Percentiles rank a stretch among this genome's conserved stretches.
Conservation (phyloP, 2,797 vertebrate genomes). For the Pampus argenteus region DNA sequence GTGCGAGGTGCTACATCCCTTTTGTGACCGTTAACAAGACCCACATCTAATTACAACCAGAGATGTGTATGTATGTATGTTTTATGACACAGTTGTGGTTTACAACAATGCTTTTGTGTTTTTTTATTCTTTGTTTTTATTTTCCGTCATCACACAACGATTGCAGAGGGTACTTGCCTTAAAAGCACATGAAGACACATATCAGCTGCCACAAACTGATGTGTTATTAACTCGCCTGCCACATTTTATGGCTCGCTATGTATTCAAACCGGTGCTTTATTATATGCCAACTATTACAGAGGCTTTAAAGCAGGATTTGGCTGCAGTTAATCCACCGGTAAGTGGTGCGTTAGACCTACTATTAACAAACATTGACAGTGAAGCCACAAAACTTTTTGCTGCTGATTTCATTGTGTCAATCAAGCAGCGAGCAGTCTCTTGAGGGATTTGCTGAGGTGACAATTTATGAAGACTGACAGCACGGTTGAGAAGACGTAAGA, state of each 20-base stretch:
- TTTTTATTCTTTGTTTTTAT: slow-evolving; percentile 22
- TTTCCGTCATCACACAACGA: slow-evolving; percentile 17
- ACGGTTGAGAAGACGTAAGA: slow-evolving; percentile 28
- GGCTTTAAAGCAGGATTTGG: slow-evolving; percentile 38
- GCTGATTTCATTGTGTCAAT: slow-evolving; percentile 59
- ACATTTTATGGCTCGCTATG: slow-evolving; percentile 42
- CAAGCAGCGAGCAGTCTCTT: slow-evolving; percentile 52
- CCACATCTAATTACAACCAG: slow-evolving; percentile 64
- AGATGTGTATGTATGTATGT: slow-evolving; percentile 34
- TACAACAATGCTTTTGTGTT: slow-evolving; percentile 2
- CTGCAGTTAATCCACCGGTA: slow-evolving; percentile 44
- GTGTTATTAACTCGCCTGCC: slow-evolving; percentile 32
- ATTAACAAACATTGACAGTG: slow-evolving; percentile 54
- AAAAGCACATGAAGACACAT: slow-evolving; percentile 6
- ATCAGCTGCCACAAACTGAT: slow-evolving; percentile 16
- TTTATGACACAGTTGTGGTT: slow-evolving; percentile 9
- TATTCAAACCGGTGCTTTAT: slow-evolving; percentile 32
- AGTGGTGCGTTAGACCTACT: slow-evolving; percentile 36
- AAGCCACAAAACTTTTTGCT: slow-evolving; percentile 44
- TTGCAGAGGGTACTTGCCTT: not conserved
- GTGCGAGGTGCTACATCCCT: slow-evolving; percentile 33
- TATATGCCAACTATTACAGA: slow-evolving; percentile 32
- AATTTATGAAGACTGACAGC: slow-evolving; percentile 61
- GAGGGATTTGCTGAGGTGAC: slow-evolving; percentile 37
- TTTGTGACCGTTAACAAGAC: slow-evolving; percentile 60